Evolutionary conservation across 1,140 invertebrate species (phyloP).

Genomic region (Anoplolepis gracilipes): DNA sequence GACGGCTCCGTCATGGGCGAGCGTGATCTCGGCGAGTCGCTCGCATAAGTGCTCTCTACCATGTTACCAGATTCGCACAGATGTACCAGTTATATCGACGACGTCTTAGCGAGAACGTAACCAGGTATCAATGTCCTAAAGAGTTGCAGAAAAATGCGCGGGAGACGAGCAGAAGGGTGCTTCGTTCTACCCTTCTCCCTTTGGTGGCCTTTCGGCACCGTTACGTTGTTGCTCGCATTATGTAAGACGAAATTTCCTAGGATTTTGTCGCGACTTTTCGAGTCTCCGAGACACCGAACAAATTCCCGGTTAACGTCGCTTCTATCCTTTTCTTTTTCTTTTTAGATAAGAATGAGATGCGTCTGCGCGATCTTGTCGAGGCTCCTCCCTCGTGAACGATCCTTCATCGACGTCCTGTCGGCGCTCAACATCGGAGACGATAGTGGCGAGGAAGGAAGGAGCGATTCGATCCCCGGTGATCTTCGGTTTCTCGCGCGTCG

Average conservation of each 20-base stretch:
- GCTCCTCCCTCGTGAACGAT: constrained; percentile 3
- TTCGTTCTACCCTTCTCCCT: not conserved
- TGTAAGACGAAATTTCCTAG: not conserved
- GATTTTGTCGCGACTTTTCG: not conserved
- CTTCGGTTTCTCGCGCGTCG: not conserved
- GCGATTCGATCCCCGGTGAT: not conserved
- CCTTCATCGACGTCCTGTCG: not conserved
- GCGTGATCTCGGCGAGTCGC: constrained; percentile 82
- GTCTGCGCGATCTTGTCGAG: not conserved
- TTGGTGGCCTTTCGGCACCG: constrained; percentile 4
- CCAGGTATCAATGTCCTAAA: not conserved
- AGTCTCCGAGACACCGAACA: not conserved
- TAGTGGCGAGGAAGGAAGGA: not conserved
- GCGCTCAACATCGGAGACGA: not conserved
- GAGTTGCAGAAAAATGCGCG: not conserved
- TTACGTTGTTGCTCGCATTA: constrained; percentile 13
- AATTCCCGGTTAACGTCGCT: no score
- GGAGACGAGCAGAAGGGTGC: not conserved
- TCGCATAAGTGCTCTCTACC: constrained; percentile 83
- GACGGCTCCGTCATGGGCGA: constrained; percentile 84
- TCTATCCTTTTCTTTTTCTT: not conserved
- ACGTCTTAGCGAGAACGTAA: not conserved
- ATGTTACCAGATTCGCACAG: constrained; percentile 68
- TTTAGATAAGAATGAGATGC: not conserved
- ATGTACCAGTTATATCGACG: not conserved